Evolutionary conservation across 92 coral and sea anemone genomes (phyloP).

Genomic region (Bergia sp.): DNA sequence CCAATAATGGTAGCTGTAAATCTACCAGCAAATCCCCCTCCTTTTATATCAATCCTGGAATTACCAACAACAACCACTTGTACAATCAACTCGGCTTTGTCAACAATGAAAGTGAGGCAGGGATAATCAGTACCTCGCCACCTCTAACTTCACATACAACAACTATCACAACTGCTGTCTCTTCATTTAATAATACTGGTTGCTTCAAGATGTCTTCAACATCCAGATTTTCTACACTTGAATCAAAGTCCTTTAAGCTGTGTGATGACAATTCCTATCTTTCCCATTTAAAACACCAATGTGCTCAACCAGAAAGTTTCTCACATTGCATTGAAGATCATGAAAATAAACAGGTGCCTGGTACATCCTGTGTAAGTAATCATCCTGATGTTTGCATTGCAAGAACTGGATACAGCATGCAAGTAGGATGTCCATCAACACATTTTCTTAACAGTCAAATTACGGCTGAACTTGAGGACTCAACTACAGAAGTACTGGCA

Average conservation of each 20-base stretch:
- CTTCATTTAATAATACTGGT: neutral
- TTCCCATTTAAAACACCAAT: neutral
- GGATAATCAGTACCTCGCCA: neutral
- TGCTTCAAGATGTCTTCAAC: neutral
- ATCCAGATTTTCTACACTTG: neutral
- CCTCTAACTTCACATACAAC: neutral
- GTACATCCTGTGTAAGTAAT: neutral
- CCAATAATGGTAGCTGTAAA: neutral
- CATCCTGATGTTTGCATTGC: neutral
- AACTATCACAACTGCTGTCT: neutral
- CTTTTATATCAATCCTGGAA: neutral
- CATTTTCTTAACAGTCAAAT: neutral
- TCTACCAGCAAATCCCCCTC: neutral
- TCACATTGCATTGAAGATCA: neutral
- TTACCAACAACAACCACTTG: neutral
- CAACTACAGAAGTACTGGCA: neutral
- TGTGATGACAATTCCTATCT: neutral
- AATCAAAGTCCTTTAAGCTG: neutral
- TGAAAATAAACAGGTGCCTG: neutral
- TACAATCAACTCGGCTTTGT: constrained; percentile 1
- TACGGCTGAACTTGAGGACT: neutral
- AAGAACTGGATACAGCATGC: constrained; percentile 1
- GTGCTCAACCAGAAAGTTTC: neutral
- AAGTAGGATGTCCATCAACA: neutral
- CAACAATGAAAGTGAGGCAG: neutral